A percentile compares a stretch with the other conserved stretches of the same genome.
Conservation (phyloP, 2,113 vertebrate species). For the Calidris pugnax region DNA sequence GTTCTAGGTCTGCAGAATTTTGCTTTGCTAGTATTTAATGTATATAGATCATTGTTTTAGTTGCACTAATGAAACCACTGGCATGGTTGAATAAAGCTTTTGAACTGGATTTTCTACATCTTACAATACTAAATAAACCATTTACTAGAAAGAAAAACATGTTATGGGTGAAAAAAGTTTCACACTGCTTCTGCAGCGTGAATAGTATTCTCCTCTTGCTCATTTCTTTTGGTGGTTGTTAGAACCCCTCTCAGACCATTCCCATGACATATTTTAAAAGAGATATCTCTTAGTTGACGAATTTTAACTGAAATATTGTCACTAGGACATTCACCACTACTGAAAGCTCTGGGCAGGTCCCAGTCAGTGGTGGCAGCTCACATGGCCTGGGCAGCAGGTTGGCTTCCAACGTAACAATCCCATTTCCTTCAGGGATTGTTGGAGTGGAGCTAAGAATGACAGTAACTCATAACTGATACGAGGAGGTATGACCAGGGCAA, state of each 20-base stretch:
- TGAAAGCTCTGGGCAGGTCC: not conserved
- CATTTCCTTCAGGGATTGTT: not conserved
- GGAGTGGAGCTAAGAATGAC: not conserved
- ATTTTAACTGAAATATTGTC: not conserved
- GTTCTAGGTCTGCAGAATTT: not conserved
- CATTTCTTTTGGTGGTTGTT: not conserved
- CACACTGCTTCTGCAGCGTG: not conserved
- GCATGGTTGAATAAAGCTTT: not conserved
- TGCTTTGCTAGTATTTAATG: not conserved
- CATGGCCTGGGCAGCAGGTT: fast-evolving
- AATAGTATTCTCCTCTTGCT: not conserved
- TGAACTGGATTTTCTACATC: not conserved
- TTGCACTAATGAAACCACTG: not conserved
- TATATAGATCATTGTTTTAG: not conserved
- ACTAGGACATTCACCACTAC: not conserved
- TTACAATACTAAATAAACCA: not conserved
- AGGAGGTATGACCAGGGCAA: not conserved
- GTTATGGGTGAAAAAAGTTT: not conserved
- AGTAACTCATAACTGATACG: not conserved
- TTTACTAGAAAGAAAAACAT: not conserved
- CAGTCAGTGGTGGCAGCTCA: not conserved
- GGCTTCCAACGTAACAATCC: not conserved
- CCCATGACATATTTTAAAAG: not conserved
- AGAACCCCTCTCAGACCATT: not conserved
- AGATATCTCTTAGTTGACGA: not conserved